Base-by-base conservation (phyloP, 2,797 vertebrate genomes). In the Chanos chanos region DNA sequence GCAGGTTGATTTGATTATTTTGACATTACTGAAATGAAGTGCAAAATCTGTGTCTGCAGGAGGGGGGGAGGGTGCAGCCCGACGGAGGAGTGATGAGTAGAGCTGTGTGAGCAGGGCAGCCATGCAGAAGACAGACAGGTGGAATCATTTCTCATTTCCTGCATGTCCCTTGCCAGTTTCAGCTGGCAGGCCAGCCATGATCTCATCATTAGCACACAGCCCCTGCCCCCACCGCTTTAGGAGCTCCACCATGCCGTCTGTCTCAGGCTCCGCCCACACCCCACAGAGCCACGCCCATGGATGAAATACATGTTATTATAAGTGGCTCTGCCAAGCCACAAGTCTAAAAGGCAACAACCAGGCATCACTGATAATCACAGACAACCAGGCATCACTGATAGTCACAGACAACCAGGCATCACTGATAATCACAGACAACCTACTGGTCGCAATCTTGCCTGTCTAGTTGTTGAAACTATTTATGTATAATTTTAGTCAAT, bases 1-100 rank as follows among this genome's bases (percentile, higher is more conserved):
- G n/a, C n/a, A n/a, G n/a, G n/a, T n/a, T 82, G 76, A 84, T 79
- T 74, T 66, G 74, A 73, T 81, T 83, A 83, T 86, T 87, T 86
- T 86, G 82, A 83, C 77, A 36, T 81, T 66, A 78, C 73, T 76
- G 75, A 85, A 81, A 77, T 78, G 65, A 83, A 60, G 68, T 68
- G 71, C 66, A 74, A 86, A 78, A 37, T 49, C 53, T 66, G 15
- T 47, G 39, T 3, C 28, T 13, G 40, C 19, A 37, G 43, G 44
- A 33, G 21, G 25, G 58, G 25, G 57, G 53, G 12, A 34, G 37
- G 47, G n/a, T n/a, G 2, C 45, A 22, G 37, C 34, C 65, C 27
- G 52, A 47, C 34, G 24, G 7, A 34, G 44, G 58, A 60, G 12
- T 55, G 36, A 56, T 4, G 58, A 76, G 66, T 78, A 65, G 72